Evolutionary conservation across 1,140 invertebrate genomes (phyloP), one percentile per base, ranked within the genome.

Genomic region (Camponotus pennsylvanicus): DNA sequence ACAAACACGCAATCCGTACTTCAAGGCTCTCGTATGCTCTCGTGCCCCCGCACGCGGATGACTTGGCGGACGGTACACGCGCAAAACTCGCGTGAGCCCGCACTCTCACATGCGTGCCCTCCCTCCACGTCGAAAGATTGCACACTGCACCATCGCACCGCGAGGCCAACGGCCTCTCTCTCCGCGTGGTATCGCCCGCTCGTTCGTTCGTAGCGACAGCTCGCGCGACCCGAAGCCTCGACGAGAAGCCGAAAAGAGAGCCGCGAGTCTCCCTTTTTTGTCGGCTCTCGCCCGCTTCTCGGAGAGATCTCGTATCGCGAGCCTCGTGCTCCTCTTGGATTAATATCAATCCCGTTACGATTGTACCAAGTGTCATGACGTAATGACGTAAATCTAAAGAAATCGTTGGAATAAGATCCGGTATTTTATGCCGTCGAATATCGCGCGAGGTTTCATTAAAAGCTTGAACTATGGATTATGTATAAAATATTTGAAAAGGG

Each of bases 111-210:
- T 59, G 40, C 42, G 27, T 49, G 32, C 73, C 71, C 71, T 67
- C 61, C 71, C 75, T 83, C 64, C 61, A 57, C 63, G 73, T 73
- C 82, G 73, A 52, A 59, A 57, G 61, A 84, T 92, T 92, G 92
- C 92, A 92, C 92, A 92, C 92, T 90, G 92, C 92, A 92, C 90
- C 90, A 92, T 92, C 90, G 90, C 89, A 92, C 70, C 83, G 86
- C 52, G 91, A 71, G 92, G 90, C 89, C 92, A 92, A 90, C 88
- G 92, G 86, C 92, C 92, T 92, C 87, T 84, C 76, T 79, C 80
- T 61, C 80, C 59, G 75, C 76, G 76, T 85, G 85, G 79, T 88
- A 89, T 85, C 86, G 84, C 82, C 78, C 55, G 73, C 40, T 49
- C 63, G 82, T 57, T 49, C 61, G 73, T 52, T 55, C 69, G 55